Base-by-base conservation (phyloP, 2,797 vertebrate genomes). In the Acipenser transmontanus region DNA sequence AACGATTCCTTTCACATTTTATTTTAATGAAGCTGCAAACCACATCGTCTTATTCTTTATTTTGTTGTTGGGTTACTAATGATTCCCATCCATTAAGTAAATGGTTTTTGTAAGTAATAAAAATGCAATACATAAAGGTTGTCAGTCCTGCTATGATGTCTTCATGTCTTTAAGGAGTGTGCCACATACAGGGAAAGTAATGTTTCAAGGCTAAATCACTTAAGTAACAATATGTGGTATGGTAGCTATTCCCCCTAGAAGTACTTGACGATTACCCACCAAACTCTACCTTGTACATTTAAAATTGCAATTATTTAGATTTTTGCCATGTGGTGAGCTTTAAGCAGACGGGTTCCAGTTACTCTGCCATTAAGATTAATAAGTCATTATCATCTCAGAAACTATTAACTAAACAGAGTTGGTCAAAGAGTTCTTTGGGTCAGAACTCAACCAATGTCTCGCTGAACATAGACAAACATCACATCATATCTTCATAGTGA, bases 61-160 rank as follows among this genome's bases (percentile, higher is more conserved):
- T 88, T 89, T 88, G 88, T 87, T 85, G 86, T 88, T 87, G 88
- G 87, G 87, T 88, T 85, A 78, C 85, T 94, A 94, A 95, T 93
- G 92, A 89, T 87, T 90, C 84, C 88, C 91, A 95, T 94, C 91
- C 88, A 93, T 97, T 94, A 93, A 90, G 85, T 92, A 92, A 94
- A 95, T 95, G 91, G 91, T 85, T 92, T 77, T 91, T 88, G 84
- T 87, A 87, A 91, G 89, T 85, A 86, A 85, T 87, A 84, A 84
- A 91, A 92, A 89, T 87, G 89, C 88, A 90, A 92, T 91, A 89
- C 88, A 90, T 90, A 90, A 91, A 89, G 88, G 87, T 85, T 82
- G 80, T 79, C 77, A 73, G 81, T 80, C 82, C 77, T 80, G 87
- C 87, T 83, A 80, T 90, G 83, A 89, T 81, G 84, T 85, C 84